Percentiles rank a stretch among this genome's conserved stretches.
These are phyloP conservation scores for Caenorhabditis panamensis DNA, from an alignment of 2,888 invertebrate species.

Conservation along the genomic window DNA sequence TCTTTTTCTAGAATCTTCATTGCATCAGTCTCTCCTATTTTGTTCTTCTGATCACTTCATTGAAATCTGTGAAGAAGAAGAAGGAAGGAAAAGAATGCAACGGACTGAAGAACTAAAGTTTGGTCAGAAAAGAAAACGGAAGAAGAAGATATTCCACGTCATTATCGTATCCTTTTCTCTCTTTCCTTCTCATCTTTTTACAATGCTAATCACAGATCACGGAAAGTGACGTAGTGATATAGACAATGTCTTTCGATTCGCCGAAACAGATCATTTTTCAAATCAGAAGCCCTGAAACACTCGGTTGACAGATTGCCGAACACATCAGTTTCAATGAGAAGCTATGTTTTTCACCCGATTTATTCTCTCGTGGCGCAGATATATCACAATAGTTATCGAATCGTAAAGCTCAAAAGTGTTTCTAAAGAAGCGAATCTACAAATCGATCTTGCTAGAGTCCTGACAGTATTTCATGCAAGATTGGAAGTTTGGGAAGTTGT, in stretches of 20 bases:
- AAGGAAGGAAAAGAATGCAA: conserved; percentile 16
- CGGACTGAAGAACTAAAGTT: no score
- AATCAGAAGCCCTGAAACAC: no score
- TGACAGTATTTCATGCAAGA: conserved; percentile 69
- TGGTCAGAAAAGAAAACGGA: conserved; percentile 17
- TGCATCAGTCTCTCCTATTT: conserved; percentile 34
- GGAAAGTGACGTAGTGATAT: conserved; percentile 15
- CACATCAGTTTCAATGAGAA: conserved; percentile 10
- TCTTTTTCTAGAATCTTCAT: no score
- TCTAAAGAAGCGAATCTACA: neutral
- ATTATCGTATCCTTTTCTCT: no score
- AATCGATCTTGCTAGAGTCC: conserved; percentile 44
- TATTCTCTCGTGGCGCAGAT: conserved; percentile 5
- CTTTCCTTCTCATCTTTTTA: no score
- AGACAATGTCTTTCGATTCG: conserved; percentile 6
- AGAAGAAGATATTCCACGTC: conserved; percentile 10
- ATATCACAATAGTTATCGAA: neutral
- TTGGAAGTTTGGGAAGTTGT: conserved; percentile 77
- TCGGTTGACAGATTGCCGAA: no score
- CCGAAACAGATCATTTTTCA: conserved; percentile 39
- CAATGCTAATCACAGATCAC: conserved; percentile 42
- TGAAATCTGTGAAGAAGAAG: neutral
- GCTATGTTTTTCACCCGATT: conserved; percentile 3
- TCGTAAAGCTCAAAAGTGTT: neutral
- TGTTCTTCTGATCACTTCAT: conserved; percentile 39